Evolutionary conservation across 2,888 invertebrate genomes (phyloP).

Genomic region (Ditylenchus weischeri): DNA sequence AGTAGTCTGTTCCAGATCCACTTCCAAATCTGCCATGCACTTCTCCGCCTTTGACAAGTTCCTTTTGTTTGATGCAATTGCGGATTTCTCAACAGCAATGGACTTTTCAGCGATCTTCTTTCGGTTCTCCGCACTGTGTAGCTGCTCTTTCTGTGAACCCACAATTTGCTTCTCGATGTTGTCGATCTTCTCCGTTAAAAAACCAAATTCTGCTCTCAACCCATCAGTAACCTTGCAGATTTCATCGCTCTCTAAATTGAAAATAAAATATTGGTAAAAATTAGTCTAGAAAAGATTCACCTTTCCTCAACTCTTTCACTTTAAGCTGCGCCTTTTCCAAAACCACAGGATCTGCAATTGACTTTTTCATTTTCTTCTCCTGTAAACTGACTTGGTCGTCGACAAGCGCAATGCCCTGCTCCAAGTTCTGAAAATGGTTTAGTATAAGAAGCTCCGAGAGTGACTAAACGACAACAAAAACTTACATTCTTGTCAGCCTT

Average conservation of each 20-base stretch:
- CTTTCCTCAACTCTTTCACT: not conserved
- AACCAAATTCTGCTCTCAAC: not conserved
- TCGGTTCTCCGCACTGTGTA: conserved; percentile 58
- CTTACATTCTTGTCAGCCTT: not conserved
- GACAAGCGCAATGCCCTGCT: not conserved
- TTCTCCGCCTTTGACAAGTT: conserved; percentile 71
- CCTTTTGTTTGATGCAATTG: conserved; percentile 37
- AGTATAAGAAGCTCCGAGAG: not conserved
- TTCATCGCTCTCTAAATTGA: conserved; percentile 1
- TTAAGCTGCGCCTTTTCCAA: not conserved
- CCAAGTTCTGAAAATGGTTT: not conserved
- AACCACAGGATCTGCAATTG: not conserved
- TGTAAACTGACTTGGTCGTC: not conserved
- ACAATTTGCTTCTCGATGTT: conserved; percentile 19
- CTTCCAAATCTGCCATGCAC: conserved; percentile 73
- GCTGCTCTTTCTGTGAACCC: conserved; percentile 14
- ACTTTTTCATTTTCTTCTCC: not conserved
- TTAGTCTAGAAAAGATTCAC: not conserved
- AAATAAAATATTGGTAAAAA: not conserved
- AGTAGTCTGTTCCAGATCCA: conserved; percentile 65
- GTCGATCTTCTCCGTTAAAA: not conserved
- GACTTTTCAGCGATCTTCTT: conserved; percentile 63
- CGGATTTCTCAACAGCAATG: conserved; percentile 52
- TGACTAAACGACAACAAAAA: not conserved
- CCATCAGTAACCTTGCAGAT: not conserved